These are phyloP conservation scores for Vimba vimba DNA, from an alignment of 2,113 vertebrate genomes.

Conservation along the genomic window DNA sequence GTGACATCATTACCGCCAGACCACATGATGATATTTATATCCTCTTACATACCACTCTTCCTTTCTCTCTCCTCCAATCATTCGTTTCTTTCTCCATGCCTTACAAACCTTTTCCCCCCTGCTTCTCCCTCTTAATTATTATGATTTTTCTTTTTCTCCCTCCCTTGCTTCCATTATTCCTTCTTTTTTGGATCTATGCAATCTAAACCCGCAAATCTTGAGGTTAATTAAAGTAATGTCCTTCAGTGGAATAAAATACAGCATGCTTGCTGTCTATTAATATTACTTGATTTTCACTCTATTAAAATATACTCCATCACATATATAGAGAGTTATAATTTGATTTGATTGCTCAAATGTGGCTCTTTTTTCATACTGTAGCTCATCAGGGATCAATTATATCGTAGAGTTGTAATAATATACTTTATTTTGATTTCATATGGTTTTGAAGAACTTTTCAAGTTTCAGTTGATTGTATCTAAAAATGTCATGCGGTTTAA, in stretches of 20 bases:
- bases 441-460: not conserved
- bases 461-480: no score
- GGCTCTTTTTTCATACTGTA: not conserved
- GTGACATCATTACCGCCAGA: slow-evolving; percentile 66
- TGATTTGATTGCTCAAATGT: not conserved
- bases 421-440: not conserved
- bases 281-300: not conserved
- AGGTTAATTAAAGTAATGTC: not conserved
- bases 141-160: not conserved
- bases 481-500: no score
- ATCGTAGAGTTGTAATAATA: not conserved
- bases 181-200: not conserved
- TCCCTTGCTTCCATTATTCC: not conserved
- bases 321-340: not conserved
- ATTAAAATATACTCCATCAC: not conserved
- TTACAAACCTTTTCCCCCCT: not conserved
- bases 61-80: slow-evolving; percentile 15
- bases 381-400: not conserved
- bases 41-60: slow-evolving; percentile 19
- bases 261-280: not conserved
- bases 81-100: slow-evolving; percentile 30
- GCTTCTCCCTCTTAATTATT: not conserved
- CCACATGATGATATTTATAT: slow-evolving; percentile 50
- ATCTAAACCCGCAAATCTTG: not conserved
- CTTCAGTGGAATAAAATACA: not conserved